Percentiles rank a stretch among this genome's conserved stretches.
phyloP scores from a whole-genome alignment of 1,140 invertebrate genomes.

The Plutomurus gul region DNA sequence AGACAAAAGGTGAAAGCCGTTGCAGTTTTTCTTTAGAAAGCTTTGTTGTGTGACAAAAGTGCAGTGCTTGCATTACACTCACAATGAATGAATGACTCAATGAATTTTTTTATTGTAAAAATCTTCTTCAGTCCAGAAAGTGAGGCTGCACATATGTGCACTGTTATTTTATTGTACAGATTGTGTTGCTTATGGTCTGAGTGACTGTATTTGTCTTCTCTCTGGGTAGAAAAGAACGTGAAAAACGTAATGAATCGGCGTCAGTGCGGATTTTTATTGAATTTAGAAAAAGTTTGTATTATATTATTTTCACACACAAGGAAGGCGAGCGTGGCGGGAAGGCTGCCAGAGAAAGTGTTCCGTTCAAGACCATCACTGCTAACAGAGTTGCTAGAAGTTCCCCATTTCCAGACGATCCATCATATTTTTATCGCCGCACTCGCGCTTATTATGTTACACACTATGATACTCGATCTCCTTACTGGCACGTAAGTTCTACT shows the following conservation, averaged over 20 bases:
- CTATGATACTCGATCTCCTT: conserved; percentile 71
- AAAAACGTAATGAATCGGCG: conserved; percentile 1
- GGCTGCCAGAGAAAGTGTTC: conserved; percentile 69
- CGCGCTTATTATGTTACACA: conserved; percentile 74
- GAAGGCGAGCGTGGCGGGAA: conserved; percentile 55
- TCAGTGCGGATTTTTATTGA: conserved; percentile 33
- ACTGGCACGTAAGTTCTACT: conserved; percentile 70
- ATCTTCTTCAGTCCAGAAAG: not conserved
- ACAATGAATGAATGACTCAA: not conserved
- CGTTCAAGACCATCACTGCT: conserved; percentile 71
- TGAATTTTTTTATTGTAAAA: not conserved
- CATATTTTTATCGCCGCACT: conserved; percentile 82
- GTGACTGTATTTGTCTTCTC: not conserved
- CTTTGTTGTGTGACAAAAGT: not conserved
- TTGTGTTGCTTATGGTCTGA: conserved; percentile 19
- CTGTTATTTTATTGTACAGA: not conserved
- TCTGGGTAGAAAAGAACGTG: not conserved
- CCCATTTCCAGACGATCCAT: conserved; percentile 79
- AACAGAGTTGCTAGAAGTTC: conserved; percentile 76
- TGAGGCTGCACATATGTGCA: not conserved
- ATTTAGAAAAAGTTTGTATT: not conserved
- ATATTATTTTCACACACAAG: conserved; percentile 35
- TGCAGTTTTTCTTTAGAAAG: not conserved
- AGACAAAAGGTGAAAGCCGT: conserved; percentile 39
- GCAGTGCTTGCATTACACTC: not conserved